Base-by-base conservation (phyloP, 2,888 invertebrate genomes). In the Trichacis sp. region DNA sequence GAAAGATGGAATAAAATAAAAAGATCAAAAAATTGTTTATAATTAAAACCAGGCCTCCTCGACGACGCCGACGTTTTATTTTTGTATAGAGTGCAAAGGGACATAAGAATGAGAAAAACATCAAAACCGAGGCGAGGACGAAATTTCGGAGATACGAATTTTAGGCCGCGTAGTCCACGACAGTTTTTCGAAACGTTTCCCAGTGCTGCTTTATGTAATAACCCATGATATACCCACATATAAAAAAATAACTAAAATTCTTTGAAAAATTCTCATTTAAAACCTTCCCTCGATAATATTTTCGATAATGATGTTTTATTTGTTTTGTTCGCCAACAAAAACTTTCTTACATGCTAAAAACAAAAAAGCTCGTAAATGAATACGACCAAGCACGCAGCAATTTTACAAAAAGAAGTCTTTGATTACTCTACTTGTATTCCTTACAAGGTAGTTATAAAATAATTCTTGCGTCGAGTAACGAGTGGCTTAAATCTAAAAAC, bases 61-160 rank as follows among this genome's bases (percentile, higher is more conserved):
- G n/a, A n/a, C n/a, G 75, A 80, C 79, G 78, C 78, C 78, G 76
- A 75, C 75, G 72, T 82, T 81, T 82, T 82, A 81, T 83, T 83
- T 83, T 83, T 83, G 76, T 80, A 82, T 77, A 79, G 77, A 77
- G 73, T 72, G 75, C 76, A 73, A 77, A 74, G 76, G 74, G 70
- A 71, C 74, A 74, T 76, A 75, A 74, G 64, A 63, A 70, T 59
- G 64, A 49, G 40, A 58, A 42, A 56, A 43, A 47, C 38, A 63
- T 24, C 43, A 58, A n/a, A n/a, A n/a, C n/a, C 52, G 47, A 52
- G 52, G 52, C 57, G 50, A 51, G 60, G 67, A 56, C 65, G 60
- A 57, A 64, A 63, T 73, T 72, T 59, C 48, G 17, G 46, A 61
- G 56, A 62, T 75, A 73, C 59, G n/a, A 33, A 33, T 33, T 33